These are phyloP conservation scores for Varroa destructor DNA, from an alignment of 1,140 invertebrate species.

Conservation along the genomic window DNA sequence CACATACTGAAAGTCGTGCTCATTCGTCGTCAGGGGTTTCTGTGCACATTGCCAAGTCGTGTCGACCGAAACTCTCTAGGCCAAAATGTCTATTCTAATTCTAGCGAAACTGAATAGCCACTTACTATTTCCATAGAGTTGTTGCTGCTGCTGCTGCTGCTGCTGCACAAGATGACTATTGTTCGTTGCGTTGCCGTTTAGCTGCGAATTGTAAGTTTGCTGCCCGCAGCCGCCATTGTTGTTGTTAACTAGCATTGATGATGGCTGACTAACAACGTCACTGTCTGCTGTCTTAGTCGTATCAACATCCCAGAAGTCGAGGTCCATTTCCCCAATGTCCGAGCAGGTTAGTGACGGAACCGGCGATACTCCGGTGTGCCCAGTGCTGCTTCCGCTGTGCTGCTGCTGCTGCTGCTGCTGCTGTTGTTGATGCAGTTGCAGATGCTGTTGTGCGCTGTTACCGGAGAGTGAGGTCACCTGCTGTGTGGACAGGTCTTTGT, in stretches of 20 bases:
- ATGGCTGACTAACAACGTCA: slow-evolving; percentile 2
- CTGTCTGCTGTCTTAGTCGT: slow-evolving; percentile 37
- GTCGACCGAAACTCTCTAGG: too few species aligned
- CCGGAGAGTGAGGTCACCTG: neutral
- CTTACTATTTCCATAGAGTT: slow-evolving; percentile 2
- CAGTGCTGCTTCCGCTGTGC: neutral
- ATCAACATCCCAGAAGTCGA: slow-evolving; percentile 64
- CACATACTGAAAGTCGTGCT: too few species aligned
- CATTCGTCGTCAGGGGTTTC: too few species aligned
- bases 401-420: neutral
- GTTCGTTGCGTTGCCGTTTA: neutral
- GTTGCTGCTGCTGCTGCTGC: slow-evolving; percentile 22
- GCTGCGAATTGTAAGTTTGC: slow-evolving; percentile 1
- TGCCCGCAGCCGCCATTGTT: too few species aligned
- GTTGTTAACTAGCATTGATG: too few species aligned
- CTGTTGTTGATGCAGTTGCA: neutral
- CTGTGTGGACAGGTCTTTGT: slow-evolving; percentile 5
- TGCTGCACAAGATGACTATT: neutral
- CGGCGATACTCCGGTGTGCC: slow-evolving; percentile 33
- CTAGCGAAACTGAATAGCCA: too few species aligned
- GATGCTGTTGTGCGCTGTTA: neutral
- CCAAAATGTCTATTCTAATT: too few species aligned
- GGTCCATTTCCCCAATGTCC: slow-evolving; percentile 53
- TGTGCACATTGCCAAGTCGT: too few species aligned
- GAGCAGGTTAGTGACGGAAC: slow-evolving; percentile 42